These are phyloP conservation scores for Drosophila santomea DNA, from an alignment of 1,140 invertebrate genomes.

Conservation along the genomic window DNA sequence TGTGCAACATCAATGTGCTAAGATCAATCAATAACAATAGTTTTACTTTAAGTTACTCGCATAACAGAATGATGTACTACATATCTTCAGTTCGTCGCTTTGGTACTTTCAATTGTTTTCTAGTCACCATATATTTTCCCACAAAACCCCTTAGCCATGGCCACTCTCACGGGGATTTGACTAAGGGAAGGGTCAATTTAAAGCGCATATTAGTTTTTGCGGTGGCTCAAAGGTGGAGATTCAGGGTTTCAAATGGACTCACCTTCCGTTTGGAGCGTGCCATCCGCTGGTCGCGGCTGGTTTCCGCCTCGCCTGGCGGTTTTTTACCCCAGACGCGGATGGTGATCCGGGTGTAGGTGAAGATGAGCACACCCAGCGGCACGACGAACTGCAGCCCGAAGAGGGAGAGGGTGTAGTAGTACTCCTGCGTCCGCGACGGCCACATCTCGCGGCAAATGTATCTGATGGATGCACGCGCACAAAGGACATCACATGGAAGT, in stretches of 20 bases:
- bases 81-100: too few relatives aligned
- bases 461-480: slow-evolving; percentile 76
- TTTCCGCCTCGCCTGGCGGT: slow-evolving; percentile 93
- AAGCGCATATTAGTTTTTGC: slow-evolving; percentile 70
- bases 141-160: slow-evolving; percentile 1
- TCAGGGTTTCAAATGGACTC: slow-evolving; percentile 61
- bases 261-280: slow-evolving; percentile 96
- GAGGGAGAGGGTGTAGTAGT: slow-evolving; percentile 91
- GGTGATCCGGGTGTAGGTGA: slow-evolving; percentile 94
- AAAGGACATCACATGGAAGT: slow-evolving; percentile 20
- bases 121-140: background rate
- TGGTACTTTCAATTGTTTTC: background rate
- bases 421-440: slow-evolving; percentile 86
- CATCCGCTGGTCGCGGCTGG: slow-evolving; percentile 91
- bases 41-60: too few relatives aligned
- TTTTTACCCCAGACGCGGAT: slow-evolving; percentile 95
- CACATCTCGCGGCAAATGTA: slow-evolving; percentile 90
- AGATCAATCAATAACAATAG: too few relatives aligned
- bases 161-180: background rate
- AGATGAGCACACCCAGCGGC: slow-evolving; percentile 92
- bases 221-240: slow-evolving; percentile 26
- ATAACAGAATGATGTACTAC: too few relatives aligned
- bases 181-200: slow-evolving; percentile 47
- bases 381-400: slow-evolving; percentile 94
- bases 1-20: too few relatives aligned